Conservation (phyloP, 2,113 vertebrate genomes). For the Hassar affinis region DNA sequence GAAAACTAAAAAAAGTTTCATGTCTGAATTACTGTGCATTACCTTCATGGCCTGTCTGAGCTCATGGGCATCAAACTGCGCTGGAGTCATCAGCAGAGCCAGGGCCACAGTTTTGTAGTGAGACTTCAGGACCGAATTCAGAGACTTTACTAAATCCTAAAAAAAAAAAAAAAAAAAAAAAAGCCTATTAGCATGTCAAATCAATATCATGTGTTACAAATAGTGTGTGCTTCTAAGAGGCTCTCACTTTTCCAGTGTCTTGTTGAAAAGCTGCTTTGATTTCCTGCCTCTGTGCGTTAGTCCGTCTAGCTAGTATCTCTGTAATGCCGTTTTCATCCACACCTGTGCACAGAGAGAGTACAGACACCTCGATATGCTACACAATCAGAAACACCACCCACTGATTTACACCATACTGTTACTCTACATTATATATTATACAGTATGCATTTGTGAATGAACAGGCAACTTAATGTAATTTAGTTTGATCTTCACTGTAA, state of each 20-base stretch:
- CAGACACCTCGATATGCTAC: not conserved
- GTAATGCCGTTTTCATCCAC: conserved; percentile 87
- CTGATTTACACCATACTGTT: not conserved
- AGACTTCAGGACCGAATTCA: conserved; percentile 79
- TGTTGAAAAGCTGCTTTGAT: conserved; percentile 85
- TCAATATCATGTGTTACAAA: not conserved
- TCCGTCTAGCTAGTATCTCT: conserved; percentile 81
- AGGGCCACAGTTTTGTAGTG: conserved; percentile 79
- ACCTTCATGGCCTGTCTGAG: conserved; percentile 71
- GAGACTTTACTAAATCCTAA: conserved; percentile 74
- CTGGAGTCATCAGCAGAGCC: conserved; percentile 82
- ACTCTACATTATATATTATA: not conserved
- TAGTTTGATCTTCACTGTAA: too few relatives aligned
- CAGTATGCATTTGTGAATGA: not conserved
- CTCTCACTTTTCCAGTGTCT: conserved; percentile 76
- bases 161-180: conserved; percentile 10
- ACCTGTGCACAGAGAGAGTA: conserved; percentile 52
- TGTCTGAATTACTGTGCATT: not conserved
- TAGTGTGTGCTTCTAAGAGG: not conserved
- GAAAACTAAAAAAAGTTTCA: too few relatives aligned
- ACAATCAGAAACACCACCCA: conserved; percentile 1
- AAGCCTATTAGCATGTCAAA: not conserved
- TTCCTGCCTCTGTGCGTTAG: conserved; percentile 83
- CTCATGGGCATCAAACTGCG: conserved; percentile 82
- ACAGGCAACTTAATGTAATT: not conserved